phyloP scores from a whole-genome alignment of 2,888 invertebrate genomes.

The Leptarthrus brevirostris region DNA sequence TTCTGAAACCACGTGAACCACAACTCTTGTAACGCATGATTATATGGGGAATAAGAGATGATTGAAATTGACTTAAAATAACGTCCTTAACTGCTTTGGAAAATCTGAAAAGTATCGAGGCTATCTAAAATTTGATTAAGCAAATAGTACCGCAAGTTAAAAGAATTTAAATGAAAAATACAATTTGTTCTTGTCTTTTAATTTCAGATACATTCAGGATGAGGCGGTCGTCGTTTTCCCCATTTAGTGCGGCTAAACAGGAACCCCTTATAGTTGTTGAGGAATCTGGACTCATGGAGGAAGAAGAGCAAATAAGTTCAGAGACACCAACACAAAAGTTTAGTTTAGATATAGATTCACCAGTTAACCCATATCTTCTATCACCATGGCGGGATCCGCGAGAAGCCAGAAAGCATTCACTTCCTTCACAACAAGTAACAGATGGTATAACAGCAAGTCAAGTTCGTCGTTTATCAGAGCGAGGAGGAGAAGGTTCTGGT shows the following conservation, averaged over 20 bases:
- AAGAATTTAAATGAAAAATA: conserved; percentile 10
- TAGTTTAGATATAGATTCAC: conserved; percentile 81
- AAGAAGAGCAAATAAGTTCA: conserved; percentile 70
- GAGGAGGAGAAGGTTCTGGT: conserved; percentile 80
- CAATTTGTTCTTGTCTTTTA: background rate
- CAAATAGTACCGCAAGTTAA: background rate
- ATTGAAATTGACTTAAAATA: background rate
- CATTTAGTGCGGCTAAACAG: conserved; percentile 68
- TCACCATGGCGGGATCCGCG: conserved; percentile 83
- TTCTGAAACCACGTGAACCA: background rate
- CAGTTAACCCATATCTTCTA: conserved; percentile 82
- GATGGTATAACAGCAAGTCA: conserved; percentile 89
- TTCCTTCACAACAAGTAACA: conserved; percentile 86
- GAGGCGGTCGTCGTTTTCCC: conserved; percentile 76
- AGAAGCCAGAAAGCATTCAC: conserved; percentile 82
- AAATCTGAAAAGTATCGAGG: background rate
- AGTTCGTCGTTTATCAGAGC: conserved; percentile 83
- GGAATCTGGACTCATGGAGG: conserved; percentile 77
- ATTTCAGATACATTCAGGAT: conserved; percentile 68
- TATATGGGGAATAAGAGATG: background rate
- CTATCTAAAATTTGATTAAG: conserved; percentile 1
- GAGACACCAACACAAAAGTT: conserved; percentile 69
- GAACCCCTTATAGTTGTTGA: conserved; percentile 88
- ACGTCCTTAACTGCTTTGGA: conserved; percentile 9
- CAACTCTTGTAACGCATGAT: background rate